phyloP scores from a whole-genome alignment of 1,140 invertebrate species.

The Bombus vancouverensis region DNA sequence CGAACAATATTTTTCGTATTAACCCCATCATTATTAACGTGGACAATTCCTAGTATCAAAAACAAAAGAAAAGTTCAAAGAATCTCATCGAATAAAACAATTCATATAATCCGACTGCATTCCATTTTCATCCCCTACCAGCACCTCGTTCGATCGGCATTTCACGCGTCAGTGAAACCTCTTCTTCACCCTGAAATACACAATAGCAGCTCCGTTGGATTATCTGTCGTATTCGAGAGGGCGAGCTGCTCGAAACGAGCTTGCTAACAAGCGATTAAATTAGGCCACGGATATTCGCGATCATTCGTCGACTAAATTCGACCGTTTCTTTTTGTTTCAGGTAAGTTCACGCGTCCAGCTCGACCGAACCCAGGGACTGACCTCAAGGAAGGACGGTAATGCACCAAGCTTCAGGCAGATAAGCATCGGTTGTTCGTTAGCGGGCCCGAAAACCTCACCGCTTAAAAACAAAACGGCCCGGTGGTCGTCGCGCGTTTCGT shows the following conservation, averaged over 20 bases:
- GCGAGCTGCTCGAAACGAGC: conserved; percentile 9
- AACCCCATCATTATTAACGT: no score
- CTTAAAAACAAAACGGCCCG: conserved; percentile 61
- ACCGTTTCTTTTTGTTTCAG: conserved; percentile 71
- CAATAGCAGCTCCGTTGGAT: neutral
- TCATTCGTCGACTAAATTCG: conserved; percentile 50
- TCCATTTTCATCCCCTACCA: neutral
- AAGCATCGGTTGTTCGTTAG: conserved; percentile 76
- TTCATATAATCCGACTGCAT: neutral
- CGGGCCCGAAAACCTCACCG: conserved; percentile 57
- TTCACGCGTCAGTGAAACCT: neutral
- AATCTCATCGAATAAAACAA: neutral
- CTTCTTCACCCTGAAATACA: no score
- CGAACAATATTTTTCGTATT: no score
- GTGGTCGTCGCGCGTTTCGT: conserved; percentile 53
- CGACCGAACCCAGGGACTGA: conserved; percentile 47
- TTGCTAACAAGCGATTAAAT: conserved; percentile 74
- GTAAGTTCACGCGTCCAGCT: conserved; percentile 70
- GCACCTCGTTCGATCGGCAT: no score
- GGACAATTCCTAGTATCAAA: neutral
- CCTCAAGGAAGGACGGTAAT: conserved; percentile 69
- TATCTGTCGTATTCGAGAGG: neutral
- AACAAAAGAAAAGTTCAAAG: neutral
- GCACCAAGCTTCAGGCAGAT: conserved; percentile 64
- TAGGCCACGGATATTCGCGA: conserved; percentile 63